Percentiles rank a stretch among this genome's conserved stretches.
Evolutionary conservation across 1,140 invertebrate species (phyloP).

Genomic region (Rhopalosiphum padi): DNA sequence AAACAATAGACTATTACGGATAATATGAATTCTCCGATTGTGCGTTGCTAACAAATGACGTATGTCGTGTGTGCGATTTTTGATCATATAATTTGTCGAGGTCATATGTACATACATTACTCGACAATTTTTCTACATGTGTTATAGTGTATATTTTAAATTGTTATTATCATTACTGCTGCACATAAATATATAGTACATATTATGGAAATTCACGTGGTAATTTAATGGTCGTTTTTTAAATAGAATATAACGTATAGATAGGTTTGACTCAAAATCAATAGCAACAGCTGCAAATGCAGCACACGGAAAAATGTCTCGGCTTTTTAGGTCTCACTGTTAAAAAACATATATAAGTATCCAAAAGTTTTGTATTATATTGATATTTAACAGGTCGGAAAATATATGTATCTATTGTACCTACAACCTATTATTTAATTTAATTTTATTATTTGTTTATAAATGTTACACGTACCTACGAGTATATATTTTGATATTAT

Average conservation of each 20-base stretch:
- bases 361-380: background rate
- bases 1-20: slow-evolving; percentile 40
- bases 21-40: slow-evolving; percentile 14
- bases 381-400: background rate
- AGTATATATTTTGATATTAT: background rate
- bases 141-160: background rate
- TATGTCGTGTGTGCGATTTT: background rate
- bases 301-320: background rate
- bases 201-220: background rate
- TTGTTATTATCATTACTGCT: background rate
- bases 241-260: slow-evolving; percentile 12
- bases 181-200: background rate
- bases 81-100: slow-evolving; percentile 40
- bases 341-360: background rate
- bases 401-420: background rate
- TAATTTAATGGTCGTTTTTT: background rate
- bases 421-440: background rate
- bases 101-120: slow-evolving; percentile 9
- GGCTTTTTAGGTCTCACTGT: background rate
- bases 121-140: background rate
- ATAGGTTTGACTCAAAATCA: background rate
- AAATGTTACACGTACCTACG: too few relatives aligned
- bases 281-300: background rate
- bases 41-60: background rate
- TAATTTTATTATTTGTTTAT: too few relatives aligned